Conservation (phyloP, 2,888 invertebrate genomes). For the Colostygia pectinataria region DNA sequence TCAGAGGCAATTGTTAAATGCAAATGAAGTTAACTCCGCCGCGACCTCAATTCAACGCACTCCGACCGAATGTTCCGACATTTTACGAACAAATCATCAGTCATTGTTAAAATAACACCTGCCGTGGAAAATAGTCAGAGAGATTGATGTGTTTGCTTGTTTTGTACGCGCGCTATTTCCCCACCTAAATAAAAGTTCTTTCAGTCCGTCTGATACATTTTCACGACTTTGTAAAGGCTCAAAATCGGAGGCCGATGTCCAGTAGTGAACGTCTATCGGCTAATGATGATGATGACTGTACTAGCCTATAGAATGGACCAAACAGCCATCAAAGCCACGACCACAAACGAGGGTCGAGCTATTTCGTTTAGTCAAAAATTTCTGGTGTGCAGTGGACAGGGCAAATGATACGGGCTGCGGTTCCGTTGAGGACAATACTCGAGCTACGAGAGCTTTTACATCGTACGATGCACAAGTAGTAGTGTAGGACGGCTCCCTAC, state of each 20-base stretch:
- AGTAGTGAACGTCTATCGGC: no score
- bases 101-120: conserved; percentile 7
- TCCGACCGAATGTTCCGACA: neutral
- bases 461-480: neutral
- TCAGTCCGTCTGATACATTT: no score
- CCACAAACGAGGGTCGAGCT: conserved; percentile 6
- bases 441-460: neutral
- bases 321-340: conserved; percentile 2
- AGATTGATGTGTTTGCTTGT: neutral
- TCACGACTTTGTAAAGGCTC: no score
- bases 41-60: conserved; percentile 6
- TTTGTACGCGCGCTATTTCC: no score
- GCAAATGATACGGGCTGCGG: conserved; percentile 6
- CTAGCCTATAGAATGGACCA: neutral
- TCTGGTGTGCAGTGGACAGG: conserved; percentile 11
- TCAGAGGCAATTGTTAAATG: conserved; percentile 1
- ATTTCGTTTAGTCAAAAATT: conserved; percentile 5
- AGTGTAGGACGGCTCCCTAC: no score
- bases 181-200: no score
- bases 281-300: no score
- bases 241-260: no score
- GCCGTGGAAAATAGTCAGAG: neutral
- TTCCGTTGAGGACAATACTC: neutral
- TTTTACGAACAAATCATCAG: conserved; percentile 1
- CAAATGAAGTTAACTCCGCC: neutral